Evolutionary conservation across 2,797 vertebrate genomes (phyloP).

Genomic region (Anguilla pacifica): DNA sequence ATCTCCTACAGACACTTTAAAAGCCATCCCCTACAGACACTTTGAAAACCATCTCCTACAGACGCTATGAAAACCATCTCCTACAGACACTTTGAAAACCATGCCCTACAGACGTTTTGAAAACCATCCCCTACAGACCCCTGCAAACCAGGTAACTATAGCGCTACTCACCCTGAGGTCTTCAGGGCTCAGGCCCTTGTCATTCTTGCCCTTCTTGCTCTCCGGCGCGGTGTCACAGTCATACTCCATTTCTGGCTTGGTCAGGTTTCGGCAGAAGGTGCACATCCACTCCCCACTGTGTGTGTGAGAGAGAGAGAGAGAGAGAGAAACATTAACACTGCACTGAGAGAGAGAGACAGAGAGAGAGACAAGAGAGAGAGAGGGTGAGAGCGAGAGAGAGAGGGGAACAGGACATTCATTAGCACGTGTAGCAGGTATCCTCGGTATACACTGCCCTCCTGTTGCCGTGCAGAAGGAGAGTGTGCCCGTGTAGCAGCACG

Average conservation of each 20-base stretch:
- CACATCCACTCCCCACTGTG: constrained; percentile 96
- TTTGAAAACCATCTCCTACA: too few relatives aligned
- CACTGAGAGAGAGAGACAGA: background rate
- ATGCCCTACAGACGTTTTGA: too few relatives aligned
- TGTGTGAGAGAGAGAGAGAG: background rate
- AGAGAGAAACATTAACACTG: background rate
- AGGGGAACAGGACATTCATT: too few relatives aligned
- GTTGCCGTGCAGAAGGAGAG: too few relatives aligned
- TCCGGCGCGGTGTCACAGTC: constrained; percentile 88
- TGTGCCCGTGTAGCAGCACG: too few relatives aligned
- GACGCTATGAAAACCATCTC: too few relatives aligned
- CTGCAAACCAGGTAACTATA: background rate
- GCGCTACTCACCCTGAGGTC: constrained; percentile 85
- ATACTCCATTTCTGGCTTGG: constrained; percentile 92
- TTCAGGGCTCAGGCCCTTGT: constrained; percentile 80
- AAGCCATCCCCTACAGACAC: background rate
- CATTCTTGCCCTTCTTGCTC: constrained; percentile 81
- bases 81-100: too few relatives aligned
- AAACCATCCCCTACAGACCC: too few relatives aligned
- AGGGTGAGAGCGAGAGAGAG: background rate
- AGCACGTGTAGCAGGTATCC: too few relatives aligned
- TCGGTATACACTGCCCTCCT: too few relatives aligned
- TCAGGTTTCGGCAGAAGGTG: constrained; percentile 92
- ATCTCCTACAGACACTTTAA: too few relatives aligned
- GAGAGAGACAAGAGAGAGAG: background rate